Conservation (phyloP, 2,113 vertebrate species). For the Larimichthys polyactis region DNA sequence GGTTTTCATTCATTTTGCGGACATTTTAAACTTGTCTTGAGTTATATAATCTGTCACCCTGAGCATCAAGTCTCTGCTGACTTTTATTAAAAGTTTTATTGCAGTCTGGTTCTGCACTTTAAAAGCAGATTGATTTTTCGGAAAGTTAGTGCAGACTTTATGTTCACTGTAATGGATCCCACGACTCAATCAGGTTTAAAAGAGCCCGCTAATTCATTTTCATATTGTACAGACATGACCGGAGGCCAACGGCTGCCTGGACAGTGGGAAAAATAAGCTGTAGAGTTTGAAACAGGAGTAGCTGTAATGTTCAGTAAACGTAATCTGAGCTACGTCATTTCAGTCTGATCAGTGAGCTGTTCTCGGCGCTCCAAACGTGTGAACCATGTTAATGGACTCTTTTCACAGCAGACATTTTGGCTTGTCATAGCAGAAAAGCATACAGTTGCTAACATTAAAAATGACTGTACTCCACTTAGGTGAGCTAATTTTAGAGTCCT, state of each 20-base stretch:
- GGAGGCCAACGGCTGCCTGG: no score
- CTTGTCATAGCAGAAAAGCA: background rate
- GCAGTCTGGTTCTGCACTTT: no score
- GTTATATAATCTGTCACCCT: background rate
- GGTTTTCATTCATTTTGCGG: no score
- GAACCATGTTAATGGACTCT: background rate
- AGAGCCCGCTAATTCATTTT: background rate
- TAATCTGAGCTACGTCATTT: background rate
- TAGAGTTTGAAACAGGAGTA: no score
- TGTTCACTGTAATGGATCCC: background rate
- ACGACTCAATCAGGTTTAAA: background rate
- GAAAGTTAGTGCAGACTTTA: no score
- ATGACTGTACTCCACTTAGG: background rate
- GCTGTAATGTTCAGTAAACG: no score
- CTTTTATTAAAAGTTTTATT: background rate
- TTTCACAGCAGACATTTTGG: background rate
- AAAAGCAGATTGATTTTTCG: no score
- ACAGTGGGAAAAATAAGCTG: no score
- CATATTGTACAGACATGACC: background rate
- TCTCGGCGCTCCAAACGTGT: background rate
- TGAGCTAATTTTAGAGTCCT: background rate
- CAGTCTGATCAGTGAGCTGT: background rate
- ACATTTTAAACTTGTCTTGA: no score
- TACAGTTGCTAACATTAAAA: background rate
- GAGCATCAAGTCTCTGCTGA: background rate